A percentile compares a stretch with the other conserved stretches of the same genome.
Evolutionary conservation across 2,113 vertebrate genomes (phyloP).

Genomic region (Cnemophilus loriae): DNA sequence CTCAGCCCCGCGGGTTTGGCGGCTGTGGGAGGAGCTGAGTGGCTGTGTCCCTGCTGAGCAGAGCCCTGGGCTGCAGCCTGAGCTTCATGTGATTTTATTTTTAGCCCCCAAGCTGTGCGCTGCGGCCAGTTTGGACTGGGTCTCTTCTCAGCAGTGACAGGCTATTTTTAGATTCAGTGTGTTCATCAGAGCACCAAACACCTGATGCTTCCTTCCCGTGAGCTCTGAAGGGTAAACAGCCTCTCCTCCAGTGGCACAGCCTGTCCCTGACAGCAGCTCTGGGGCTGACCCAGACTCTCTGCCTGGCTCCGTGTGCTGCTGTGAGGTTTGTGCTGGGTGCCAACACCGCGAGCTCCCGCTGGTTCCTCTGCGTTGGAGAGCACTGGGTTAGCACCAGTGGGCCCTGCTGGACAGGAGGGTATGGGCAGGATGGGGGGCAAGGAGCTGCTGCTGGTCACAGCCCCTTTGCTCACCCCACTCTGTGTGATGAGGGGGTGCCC

Average conservation of each 20-base stretch:
- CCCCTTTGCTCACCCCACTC: not conserved
- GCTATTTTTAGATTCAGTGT: not conserved
- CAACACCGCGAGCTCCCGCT: rapidly evolving
- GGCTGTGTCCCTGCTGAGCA: not conserved
- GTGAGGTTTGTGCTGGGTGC: not conserved
- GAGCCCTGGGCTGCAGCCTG: not conserved
- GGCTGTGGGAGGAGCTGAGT: not conserved
- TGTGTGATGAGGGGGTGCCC: not conserved
- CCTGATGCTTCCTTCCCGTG: not conserved
- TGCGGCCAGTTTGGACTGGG: not conserved
- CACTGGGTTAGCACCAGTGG: rapidly evolving
- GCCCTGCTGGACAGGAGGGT: not conserved
- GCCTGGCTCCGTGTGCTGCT: not conserved
- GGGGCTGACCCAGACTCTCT: too few species aligned
- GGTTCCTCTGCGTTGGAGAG: rapidly evolving
- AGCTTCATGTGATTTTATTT: constrained; percentile 38
- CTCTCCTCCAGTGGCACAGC: not conserved
- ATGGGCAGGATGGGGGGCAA: not conserved
- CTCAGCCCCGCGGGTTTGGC: not conserved
- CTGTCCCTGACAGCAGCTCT: not conserved
- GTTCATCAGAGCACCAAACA: not conserved
- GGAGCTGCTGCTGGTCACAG: not conserved
- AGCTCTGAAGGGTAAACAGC: not conserved
- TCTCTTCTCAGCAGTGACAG: not conserved
- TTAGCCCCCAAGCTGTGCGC: not conserved